phyloP scores from a whole-genome alignment of 2,113 vertebrate species.

The Cebidichthys violaceus region DNA sequence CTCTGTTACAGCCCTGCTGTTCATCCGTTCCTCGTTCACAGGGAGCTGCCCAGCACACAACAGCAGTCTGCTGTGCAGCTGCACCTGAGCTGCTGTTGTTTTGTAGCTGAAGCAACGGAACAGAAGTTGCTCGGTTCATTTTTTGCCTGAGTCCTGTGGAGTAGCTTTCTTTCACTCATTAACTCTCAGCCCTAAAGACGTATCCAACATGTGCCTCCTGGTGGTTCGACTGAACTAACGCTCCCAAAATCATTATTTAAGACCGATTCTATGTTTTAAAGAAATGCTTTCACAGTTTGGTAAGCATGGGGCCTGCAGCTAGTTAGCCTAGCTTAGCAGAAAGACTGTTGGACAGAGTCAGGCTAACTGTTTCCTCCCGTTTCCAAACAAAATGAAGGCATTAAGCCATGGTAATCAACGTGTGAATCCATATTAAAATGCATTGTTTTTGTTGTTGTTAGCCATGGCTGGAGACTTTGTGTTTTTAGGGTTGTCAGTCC shows the following conservation, averaged over 20 bases:
- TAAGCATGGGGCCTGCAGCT: not conserved
- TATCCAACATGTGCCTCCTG: not conserved
- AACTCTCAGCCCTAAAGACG: not conserved
- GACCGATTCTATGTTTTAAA: no score
- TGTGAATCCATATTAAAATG: no score
- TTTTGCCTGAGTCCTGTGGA: not conserved
- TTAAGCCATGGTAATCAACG: no score
- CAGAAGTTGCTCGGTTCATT: not conserved
- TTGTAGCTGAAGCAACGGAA: not conserved
- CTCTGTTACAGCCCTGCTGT: conserved; percentile 3
- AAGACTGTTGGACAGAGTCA: not conserved
- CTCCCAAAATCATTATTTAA: not conserved
- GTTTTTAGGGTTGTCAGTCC: not conserved
- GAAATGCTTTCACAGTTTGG: not conserved
- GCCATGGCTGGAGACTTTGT: no score
- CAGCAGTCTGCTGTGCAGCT: conserved; percentile 11
- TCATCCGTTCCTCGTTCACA: conserved; percentile 10
- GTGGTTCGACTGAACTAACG: not conserved
- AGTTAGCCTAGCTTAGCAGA: not conserved
- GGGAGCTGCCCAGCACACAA: conserved; percentile 22
- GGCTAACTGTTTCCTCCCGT: no score
- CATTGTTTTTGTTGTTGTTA: no score
- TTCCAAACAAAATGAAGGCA: no score
- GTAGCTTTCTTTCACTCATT: not conserved
- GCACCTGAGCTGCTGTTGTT: conserved; percentile 11